Evolutionary conservation across 1,140 invertebrate species (phyloP).

Genomic region (Danaus plexippus): DNA sequence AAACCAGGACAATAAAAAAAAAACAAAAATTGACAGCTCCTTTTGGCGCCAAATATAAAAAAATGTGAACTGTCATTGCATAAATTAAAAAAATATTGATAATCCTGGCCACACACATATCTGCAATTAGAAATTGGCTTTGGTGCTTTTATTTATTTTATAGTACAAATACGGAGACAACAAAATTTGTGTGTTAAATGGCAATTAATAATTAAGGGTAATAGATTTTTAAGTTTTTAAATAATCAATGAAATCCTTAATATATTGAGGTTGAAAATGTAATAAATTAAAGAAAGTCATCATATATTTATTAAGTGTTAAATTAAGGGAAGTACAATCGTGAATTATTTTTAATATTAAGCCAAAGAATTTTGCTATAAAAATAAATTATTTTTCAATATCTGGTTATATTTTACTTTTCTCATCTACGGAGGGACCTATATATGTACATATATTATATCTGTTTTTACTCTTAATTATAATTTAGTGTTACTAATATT

Average conservation of each 20-base stretch:
- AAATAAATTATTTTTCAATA: slow-evolving; percentile 27
- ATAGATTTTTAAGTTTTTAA: too few species aligned
- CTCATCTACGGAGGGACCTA: background rate
- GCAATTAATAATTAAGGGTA: too few species aligned
- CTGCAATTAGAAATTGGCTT: too few species aligned
- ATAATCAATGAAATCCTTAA: too few species aligned
- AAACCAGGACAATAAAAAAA: slow-evolving; percentile 7
- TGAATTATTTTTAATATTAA: slow-evolving; percentile 23
- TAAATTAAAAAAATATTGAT: background rate
- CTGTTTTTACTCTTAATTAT: too few species aligned
- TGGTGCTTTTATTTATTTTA: too few species aligned
- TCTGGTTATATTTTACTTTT: background rate
- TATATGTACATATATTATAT: too few species aligned
- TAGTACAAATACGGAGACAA: too few species aligned
- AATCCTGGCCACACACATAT: too few species aligned
- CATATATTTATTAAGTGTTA: slow-evolving; percentile 6
- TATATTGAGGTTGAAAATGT: too few species aligned
- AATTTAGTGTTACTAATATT: background rate
- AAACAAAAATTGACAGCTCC: background rate
- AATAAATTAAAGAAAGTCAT: background rate
- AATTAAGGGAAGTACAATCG: slow-evolving; percentile 18
- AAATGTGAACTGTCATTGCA: background rate
- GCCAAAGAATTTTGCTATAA: slow-evolving; percentile 36
- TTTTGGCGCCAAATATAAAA: background rate
- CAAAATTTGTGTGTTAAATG: too few species aligned